A percentile compares a stretch with the other conserved stretches of the same genome.
phyloP scores from a whole-genome alignment of 1,140 invertebrate genomes.

The Diuraphis noxia region DNA sequence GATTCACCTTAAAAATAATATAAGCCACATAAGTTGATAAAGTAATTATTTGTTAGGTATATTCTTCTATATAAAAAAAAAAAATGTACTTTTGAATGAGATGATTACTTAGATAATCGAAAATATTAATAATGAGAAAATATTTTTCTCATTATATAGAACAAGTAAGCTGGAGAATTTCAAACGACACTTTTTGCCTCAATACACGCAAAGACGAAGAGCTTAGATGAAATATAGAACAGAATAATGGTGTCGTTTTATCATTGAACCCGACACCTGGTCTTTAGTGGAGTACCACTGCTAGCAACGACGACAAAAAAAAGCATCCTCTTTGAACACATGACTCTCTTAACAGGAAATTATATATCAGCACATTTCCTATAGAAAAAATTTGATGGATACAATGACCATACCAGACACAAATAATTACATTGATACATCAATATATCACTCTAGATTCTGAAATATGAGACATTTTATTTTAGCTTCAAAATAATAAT shows the following conservation, averaged over 20 bases:
- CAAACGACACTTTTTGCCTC: background rate
- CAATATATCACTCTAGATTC: background rate
- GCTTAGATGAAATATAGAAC: background rate
- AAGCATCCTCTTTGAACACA: background rate
- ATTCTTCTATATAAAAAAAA: background rate
- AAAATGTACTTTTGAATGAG: background rate
- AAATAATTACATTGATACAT: background rate
- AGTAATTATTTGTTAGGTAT: background rate
- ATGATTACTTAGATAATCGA: background rate
- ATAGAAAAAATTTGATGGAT: background rate
- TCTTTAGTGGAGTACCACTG: background rate
- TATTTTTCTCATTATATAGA: background rate
- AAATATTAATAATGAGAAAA: background rate
- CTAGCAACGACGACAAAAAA: background rate
- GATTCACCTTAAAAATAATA: background rate
- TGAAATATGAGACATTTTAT: background rate
- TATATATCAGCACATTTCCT: background rate
- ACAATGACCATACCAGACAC: background rate
- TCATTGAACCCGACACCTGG: constrained; percentile 29
- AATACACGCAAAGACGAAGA: background rate
- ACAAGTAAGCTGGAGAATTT: background rate
- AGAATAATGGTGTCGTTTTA: constrained; percentile 2
- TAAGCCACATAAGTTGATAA: background rate
- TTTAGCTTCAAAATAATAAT: background rate
- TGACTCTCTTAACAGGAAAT: constrained; percentile 7